These are phyloP conservation scores for Lepus oiostolus DNA, from an alignment of 2,797 vertebrate genomes.

Conservation along the genomic window DNA sequence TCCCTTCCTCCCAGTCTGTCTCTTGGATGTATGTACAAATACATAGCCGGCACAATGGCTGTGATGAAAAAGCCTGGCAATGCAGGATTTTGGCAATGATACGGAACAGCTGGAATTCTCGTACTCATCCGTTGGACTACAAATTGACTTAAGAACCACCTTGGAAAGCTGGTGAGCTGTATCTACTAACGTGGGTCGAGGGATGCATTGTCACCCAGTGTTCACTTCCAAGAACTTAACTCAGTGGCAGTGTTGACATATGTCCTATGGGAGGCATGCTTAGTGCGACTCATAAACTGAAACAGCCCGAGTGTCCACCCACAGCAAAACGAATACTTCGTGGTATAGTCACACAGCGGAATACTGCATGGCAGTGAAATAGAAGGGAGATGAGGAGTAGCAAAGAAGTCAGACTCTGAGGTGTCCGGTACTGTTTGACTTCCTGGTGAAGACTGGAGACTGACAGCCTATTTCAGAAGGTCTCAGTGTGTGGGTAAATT, in stretches of 20 bases:
- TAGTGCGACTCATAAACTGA: not conserved
- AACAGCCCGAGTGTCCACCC: not conserved
- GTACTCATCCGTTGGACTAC: not conserved
- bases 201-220: not conserved
- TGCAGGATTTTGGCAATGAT: not conserved
- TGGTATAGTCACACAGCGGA: not conserved
- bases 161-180: not conserved
- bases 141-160: not conserved
- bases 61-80: not conserved
- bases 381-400: not conserved
- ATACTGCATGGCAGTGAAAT: not conserved
- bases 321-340: not conserved
- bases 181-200: not conserved
- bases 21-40: too few species aligned
- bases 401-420: not conserved
- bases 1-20: too few species aligned
- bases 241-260: not conserved
- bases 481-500: not conserved
- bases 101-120: not conserved
- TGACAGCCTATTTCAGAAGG: not conserved
- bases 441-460: not conserved
- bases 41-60: too few species aligned
- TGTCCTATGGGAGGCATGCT: not conserved
- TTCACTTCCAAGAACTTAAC: not conserved
- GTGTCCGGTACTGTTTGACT: not conserved